Evolutionary conservation across 2,113 vertebrate species (phyloP), one percentile per base, ranked within the genome.

Genomic region (Ailuropoda melanoleuca): DNA sequence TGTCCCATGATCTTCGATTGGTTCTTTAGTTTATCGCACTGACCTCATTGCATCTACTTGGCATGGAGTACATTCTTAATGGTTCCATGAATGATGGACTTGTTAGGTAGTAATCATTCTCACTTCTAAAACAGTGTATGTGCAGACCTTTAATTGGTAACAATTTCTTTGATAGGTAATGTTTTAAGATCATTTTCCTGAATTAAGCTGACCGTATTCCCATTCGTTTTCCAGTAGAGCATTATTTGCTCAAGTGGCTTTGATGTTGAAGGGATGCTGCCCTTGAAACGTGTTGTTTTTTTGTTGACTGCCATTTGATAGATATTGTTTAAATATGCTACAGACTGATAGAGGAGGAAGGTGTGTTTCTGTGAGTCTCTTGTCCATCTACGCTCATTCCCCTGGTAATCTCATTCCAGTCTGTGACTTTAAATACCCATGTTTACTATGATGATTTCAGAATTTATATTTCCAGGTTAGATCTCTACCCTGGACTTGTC

Each of bases 141-240:
- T 84, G 31, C 34, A 62, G 17, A 53, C 56, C 19, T 21, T 78
- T 87, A 78, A 37, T 70, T 81, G 37, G 24, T 46, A 68, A 68
- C 43, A n/a, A 26, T 92, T 82, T 21, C 53, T 94, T 96, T 90
- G 50, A 66, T 62, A 37, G 39, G 29, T 31, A 83, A 39, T 75
- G 24, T 93, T 94, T 93, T 17, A 86, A 77, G 26, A 43, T 82
- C 2, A 81, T 89, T 97, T 94, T 96, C 55, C 43, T 92, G 50
- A 96, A 93, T 94, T 89, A 82, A 70, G 21, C 23, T 55, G 43
- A 87, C 37, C 31, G 24, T 88, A 58, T 84, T 93, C 26, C 60
- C 26, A 8, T 75, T 93, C 56, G 37, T 90, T 94, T 97, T 94
- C 53, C 26, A 87, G 0, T 50, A 77, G 23, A 66, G 46, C 8